These are phyloP conservation scores for Agonum fuliginosum DNA, from an alignment of 2,888 invertebrate genomes.

Conservation along the genomic window DNA sequence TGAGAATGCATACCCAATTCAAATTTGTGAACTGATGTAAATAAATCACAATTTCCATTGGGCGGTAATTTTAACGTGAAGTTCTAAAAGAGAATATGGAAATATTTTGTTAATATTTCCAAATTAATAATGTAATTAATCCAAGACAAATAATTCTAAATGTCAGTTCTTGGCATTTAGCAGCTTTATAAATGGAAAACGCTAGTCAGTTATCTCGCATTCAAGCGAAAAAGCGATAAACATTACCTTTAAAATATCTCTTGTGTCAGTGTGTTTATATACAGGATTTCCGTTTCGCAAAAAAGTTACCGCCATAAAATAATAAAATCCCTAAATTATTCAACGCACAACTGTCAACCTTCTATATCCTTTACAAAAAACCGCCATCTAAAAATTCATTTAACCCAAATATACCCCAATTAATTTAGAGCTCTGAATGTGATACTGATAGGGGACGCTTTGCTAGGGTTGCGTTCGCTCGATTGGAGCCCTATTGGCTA, in stretches of 20 bases:
- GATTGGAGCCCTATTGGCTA: background rate
- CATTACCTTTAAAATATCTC: constrained; percentile 33
- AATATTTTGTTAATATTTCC: background rate
- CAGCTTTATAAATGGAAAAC: constrained; percentile 11
- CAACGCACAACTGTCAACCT: constrained; percentile 17
- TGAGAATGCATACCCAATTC: no score
- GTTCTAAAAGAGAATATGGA: no score
- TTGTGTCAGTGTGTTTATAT: constrained; percentile 29
- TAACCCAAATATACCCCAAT: constrained; percentile 36
- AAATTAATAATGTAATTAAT: constrained; percentile 2
- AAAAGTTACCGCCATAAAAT: constrained; percentile 9
- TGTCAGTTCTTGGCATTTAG: constrained; percentile 20
- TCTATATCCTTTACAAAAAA: constrained; percentile 20
- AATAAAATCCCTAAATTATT: constrained; percentile 33
- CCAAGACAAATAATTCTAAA: constrained; percentile 26
- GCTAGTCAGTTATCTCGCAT: constrained; percentile 15
- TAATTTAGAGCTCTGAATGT: constrained; percentile 6
- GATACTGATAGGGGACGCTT: background rate
- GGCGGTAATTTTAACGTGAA: no score
- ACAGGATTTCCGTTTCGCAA: constrained; percentile 22
- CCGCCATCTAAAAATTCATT: constrained; percentile 23
- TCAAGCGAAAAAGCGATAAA: constrained; percentile 31
- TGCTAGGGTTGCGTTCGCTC: background rate
- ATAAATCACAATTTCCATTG: no score
- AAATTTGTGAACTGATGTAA: no score